These are phyloP conservation scores for Poeciliopsis prolifica DNA, from an alignment of 2,113 vertebrate genomes.

Conservation along the genomic window DNA sequence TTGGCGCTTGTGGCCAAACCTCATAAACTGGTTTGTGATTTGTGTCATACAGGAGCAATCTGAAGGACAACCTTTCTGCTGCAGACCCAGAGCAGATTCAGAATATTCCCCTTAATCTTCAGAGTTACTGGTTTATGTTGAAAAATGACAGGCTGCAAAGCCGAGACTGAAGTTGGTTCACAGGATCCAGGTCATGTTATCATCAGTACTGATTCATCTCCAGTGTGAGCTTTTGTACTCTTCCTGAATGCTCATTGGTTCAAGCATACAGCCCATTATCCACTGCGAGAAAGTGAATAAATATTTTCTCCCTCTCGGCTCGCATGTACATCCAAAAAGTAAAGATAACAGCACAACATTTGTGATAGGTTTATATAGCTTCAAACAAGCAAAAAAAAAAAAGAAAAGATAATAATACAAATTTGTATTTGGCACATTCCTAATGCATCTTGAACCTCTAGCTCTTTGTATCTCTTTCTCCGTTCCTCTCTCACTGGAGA, in stretches of 20 bases:
- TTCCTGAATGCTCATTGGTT: slow-evolving; percentile 45
- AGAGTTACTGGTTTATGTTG: slow-evolving; percentile 62
- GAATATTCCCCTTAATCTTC: slow-evolving; percentile 45
- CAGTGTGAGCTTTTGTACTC: slow-evolving; percentile 51
- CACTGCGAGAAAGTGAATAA: slow-evolving; percentile 38
- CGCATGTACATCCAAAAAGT: slow-evolving; percentile 44
- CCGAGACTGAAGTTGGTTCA: slow-evolving; percentile 38
- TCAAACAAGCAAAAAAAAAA: slow-evolving; percentile 15
- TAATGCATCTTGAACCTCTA: slow-evolving; percentile 64
- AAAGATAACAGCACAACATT: slow-evolving; percentile 53
- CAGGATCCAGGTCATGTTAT: slow-evolving; percentile 55
- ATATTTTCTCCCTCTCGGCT: slow-evolving; percentile 49
- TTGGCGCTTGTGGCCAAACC: slow-evolving; percentile 61
- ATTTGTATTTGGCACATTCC: slow-evolving; percentile 46
- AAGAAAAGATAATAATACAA: slow-evolving; percentile 52
- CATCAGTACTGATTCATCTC: slow-evolving; percentile 52
- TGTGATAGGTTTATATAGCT: slow-evolving; percentile 55
- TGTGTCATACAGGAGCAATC: slow-evolving; percentile 38
- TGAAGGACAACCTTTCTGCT: slow-evolving; percentile 58
- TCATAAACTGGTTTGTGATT: slow-evolving; percentile 55
- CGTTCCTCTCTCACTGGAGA: slow-evolving; percentile 36
- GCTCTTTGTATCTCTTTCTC: slow-evolving; percentile 42
- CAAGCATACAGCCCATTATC: slow-evolving; percentile 45
- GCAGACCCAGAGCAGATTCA: slow-evolving; percentile 13
- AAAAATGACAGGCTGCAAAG: slow-evolving; percentile 53